Percentiles rank a stretch among this genome's conserved stretches.
Evolutionary conservation across 1,140 invertebrate genomes (phyloP).

Genomic region (Cotesia vestalis): DNA sequence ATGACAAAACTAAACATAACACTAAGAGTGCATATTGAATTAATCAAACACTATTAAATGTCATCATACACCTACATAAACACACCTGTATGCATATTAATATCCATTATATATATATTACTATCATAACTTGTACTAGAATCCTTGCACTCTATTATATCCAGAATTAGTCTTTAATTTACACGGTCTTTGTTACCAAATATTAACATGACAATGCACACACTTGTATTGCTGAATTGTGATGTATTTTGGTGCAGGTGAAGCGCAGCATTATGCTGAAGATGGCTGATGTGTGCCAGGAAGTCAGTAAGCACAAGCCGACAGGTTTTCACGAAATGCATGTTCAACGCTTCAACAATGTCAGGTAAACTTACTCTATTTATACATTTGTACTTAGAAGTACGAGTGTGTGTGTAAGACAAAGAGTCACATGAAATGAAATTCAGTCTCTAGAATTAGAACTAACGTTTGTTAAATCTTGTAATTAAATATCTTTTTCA

Average conservation of each 20-base stretch:
- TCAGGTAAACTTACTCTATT: constrained; percentile 70
- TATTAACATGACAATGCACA: constrained; percentile 17
- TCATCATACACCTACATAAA: no score
- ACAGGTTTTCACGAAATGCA: constrained; percentile 95
- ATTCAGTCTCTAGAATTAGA: no score
- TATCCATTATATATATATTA: no score
- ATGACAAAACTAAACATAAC: background rate
- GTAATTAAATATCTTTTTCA: no score
- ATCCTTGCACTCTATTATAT: no score
- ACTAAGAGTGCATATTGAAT: background rate
- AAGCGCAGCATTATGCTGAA: constrained; percentile 93
- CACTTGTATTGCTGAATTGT: constrained; percentile 32
- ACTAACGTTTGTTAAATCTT: no score
- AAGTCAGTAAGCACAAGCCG: constrained; percentile 73
- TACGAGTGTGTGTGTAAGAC: background rate
- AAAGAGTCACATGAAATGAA: no score
- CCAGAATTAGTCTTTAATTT: no score
- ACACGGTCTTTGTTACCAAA: constrained; percentile 9
- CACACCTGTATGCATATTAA: no score
- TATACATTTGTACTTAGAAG: background rate
- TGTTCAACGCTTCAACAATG: constrained; percentile 96
- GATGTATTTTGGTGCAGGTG: constrained; percentile 69
- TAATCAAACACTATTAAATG: background rate
- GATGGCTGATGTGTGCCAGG: constrained; percentile 88
- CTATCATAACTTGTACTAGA: background rate